A percentile compares a stretch with the other conserved stretches of the same genome.
These are phyloP conservation scores for Drosophila seclusa DNA, from an alignment of 2,888 invertebrate genomes.

Conservation along the genomic window DNA sequence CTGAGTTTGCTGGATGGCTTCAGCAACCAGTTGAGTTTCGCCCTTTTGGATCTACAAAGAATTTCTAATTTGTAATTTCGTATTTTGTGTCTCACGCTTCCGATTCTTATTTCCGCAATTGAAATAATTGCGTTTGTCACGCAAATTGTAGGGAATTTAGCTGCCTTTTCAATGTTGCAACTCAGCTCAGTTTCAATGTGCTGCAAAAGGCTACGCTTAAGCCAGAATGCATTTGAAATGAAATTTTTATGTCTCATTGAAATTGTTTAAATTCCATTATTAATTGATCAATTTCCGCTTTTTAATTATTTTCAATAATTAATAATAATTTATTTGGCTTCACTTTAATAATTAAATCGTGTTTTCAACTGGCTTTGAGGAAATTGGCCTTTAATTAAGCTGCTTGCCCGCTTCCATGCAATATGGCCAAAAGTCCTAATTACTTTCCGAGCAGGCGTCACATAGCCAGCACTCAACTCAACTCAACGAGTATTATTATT, in stretches of 20 bases:
- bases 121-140: slow-evolving; percentile 50
- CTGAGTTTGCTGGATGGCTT: no score
- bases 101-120: slow-evolving; percentile 53
- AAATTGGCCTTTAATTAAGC: slow-evolving; percentile 28
- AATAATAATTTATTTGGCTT: background rate
- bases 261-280: background rate
- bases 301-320: slow-evolving; percentile 4
- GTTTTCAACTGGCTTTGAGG: slow-evolving; percentile 4
- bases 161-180: slow-evolving; percentile 9
- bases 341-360: background rate
- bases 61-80: slow-evolving; percentile 5
- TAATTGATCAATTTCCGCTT: background rate
- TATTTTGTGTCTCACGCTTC: slow-evolving; percentile 35
- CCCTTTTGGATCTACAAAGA: no score
- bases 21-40: no score
- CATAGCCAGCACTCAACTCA: background rate
- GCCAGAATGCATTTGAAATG: background rate
- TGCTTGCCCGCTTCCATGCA: slow-evolving; percentile 2
- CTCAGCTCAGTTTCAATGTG: slow-evolving; percentile 5
- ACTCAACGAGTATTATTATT: slow-evolving; percentile 12
- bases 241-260: background rate
- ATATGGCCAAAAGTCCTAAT: slow-evolving; percentile 14
- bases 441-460: slow-evolving; percentile 9
- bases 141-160: slow-evolving; percentile 12
- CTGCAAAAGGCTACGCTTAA: background rate